phyloP scores from a whole-genome alignment of 2,888 invertebrate genomes.

The Eupelmus urozonus region DNA sequence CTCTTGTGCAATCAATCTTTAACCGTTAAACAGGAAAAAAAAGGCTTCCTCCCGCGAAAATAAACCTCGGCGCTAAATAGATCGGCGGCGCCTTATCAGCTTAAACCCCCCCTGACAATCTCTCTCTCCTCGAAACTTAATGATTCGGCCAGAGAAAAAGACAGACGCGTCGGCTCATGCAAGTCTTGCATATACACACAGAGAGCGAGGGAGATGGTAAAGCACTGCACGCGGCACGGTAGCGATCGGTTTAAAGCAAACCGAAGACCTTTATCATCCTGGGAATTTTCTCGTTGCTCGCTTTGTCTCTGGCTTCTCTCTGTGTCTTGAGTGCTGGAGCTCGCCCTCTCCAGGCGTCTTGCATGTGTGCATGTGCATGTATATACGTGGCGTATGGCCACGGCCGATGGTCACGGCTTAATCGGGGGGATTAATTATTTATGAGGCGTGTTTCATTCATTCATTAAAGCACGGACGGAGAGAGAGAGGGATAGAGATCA shows the following conservation, averaged over 20 bases:
- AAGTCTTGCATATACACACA: neutral
- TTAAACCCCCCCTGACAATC: constrained; percentile 18
- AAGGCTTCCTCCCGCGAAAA: neutral
- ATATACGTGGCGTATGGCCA: constrained; percentile 64
- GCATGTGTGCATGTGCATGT: constrained; percentile 38
- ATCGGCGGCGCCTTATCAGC: constrained; percentile 25
- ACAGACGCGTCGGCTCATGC: neutral
- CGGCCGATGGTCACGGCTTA: constrained; percentile 72
- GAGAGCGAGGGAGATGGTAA: neutral
- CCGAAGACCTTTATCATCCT: constrained; percentile 53
- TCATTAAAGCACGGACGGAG: constrained; percentile 71
- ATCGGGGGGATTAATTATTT: constrained; percentile 76
- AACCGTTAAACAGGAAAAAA: constrained; percentile 1
- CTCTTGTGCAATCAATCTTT: constrained; percentile 38
- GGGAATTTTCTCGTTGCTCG: constrained; percentile 61
- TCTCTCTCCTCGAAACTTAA: constrained; percentile 4
- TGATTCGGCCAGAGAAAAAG: constrained; percentile 29
- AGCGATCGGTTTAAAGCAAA: constrained; percentile 23
- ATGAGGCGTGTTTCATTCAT: constrained; percentile 77
- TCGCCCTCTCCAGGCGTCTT: neutral
- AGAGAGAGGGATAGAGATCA: constrained; percentile 67
- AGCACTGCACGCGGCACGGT: neutral
- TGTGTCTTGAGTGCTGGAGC: neutral
- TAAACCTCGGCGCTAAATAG: constrained; percentile 13
- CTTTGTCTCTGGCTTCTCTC: constrained; percentile 53